Conservation (phyloP, 2,888 invertebrate species). For the Eupithecia inturbata region DNA sequence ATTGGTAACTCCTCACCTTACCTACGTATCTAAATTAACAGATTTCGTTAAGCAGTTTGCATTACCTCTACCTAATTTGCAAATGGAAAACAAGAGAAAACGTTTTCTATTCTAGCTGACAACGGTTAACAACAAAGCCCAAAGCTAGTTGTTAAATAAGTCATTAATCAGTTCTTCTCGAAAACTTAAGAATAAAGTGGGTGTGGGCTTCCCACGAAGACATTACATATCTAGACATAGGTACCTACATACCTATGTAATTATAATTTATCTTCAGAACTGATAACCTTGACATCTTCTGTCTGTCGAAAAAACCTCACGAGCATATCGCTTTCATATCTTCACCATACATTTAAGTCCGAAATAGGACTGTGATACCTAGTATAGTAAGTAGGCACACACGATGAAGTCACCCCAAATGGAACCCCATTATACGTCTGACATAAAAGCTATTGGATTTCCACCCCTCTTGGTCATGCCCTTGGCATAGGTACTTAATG, state of each 20-base stretch:
- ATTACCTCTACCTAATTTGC: too few species aligned
- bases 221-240: neutral
- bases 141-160: neutral
- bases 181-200: neutral
- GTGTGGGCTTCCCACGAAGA: conserved; percentile 3
- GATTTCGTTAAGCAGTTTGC: too few species aligned
- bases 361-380: neutral
- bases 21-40: too few species aligned
- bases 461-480: conserved; percentile 22
- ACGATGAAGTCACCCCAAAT: conserved; percentile 1
- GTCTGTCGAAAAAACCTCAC: neutral
- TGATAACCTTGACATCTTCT: conserved; percentile 8
- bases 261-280: neutral
- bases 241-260: neutral
- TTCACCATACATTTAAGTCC: neutral
- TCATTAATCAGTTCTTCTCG: neutral
- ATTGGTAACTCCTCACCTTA: too few species aligned
- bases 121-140: neutral
- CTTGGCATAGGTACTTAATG: conserved; percentile 46
- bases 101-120: neutral
- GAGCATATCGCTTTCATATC: neutral
- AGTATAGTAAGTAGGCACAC: neutral
- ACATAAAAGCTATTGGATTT: conserved; percentile 4
- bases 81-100: neutral
- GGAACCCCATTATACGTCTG: conserved; percentile 1